Percentiles rank a stretch among this genome's conserved stretches.
These are phyloP conservation scores for Papilio polytes DNA, from an alignment of 1,140 invertebrate genomes.

Conservation along the genomic window DNA sequence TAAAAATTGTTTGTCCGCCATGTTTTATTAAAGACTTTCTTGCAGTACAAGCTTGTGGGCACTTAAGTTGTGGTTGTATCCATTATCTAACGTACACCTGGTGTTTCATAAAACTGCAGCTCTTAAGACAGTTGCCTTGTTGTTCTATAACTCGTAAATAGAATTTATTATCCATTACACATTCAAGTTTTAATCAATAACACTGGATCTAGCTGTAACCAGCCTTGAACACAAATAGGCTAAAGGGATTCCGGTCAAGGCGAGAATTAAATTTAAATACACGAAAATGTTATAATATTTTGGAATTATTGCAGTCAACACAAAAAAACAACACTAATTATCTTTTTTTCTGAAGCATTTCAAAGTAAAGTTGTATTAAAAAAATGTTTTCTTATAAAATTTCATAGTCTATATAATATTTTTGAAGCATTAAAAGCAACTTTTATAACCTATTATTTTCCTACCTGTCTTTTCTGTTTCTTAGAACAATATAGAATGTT, in stretches of 20 bases:
- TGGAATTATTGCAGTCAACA: background rate
- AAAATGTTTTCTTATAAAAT: background rate
- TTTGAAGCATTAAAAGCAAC: background rate
- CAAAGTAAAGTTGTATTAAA: background rate
- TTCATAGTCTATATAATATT: background rate
- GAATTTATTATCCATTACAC: conserved; percentile 23
- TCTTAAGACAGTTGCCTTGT: background rate
- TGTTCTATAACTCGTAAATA: background rate
- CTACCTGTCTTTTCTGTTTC: background rate
- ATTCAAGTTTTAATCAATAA: conserved; percentile 16
- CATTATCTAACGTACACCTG: conserved; percentile 29
- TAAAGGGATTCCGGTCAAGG: conserved; percentile 24
- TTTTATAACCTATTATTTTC: conserved; percentile 7
- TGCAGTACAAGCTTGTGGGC: conserved; percentile 1
- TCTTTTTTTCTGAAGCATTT: background rate
- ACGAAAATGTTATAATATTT: background rate
- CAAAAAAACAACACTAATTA: background rate
- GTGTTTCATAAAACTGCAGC: conserved; percentile 25
- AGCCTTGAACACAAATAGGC: conserved; percentile 25
- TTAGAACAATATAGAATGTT: conserved; percentile 26
- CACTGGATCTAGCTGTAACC: conserved; percentile 12
- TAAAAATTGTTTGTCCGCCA: background rate
- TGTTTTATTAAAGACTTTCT: conserved; percentile 19
- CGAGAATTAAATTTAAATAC: conserved; percentile 10
- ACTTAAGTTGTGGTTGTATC: conserved; percentile 26